Conservation (phyloP, 23 tunicate genomes). For the Trididemnum clinides region DNA sequence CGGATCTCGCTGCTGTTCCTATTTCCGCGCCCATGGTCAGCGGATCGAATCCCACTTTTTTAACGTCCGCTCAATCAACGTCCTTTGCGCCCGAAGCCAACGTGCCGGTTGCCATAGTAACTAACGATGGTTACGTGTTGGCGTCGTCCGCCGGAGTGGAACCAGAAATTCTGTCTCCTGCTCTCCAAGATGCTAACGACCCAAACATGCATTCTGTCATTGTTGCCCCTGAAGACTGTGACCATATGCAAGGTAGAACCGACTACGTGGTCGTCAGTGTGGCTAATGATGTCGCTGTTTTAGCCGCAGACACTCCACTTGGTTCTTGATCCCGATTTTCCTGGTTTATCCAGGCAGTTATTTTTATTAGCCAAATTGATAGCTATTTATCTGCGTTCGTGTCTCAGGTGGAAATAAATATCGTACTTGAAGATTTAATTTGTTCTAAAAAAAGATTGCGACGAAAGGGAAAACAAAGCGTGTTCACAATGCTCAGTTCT, state of each 20-base stretch:
- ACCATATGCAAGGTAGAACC: neutral
- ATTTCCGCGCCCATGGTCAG: neutral
- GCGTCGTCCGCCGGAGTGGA: neutral
- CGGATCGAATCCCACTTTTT: conserved; percentile 36
- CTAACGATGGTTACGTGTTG: neutral
- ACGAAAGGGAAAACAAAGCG: too few species aligned
- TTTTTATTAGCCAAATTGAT: too few species aligned
- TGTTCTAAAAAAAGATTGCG: too few species aligned
- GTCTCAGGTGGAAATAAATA: too few species aligned
- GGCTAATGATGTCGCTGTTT: conserved; percentile 23
- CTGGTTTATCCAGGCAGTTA: neutral
- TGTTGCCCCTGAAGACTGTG: conserved; percentile 32
- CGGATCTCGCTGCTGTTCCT: neutral
- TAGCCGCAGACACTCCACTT: neutral
- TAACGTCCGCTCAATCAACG: neutral
- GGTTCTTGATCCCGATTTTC: neutral
- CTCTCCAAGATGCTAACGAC: neutral
- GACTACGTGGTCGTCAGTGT: conserved; percentile 45
- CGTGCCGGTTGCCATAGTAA: conserved; percentile 39
- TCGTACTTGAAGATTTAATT: too few species aligned
- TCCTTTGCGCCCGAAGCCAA: conserved; percentile 5
- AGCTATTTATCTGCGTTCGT: too few species aligned
- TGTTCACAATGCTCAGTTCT: too few species aligned
- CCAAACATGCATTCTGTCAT: conserved; percentile 51
- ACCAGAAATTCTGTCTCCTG: neutral